Evolutionary conservation across 2,888 invertebrate genomes (phyloP), one percentile per base, ranked within the genome.

Genomic region (Bembecia ichneumoniformis): DNA sequence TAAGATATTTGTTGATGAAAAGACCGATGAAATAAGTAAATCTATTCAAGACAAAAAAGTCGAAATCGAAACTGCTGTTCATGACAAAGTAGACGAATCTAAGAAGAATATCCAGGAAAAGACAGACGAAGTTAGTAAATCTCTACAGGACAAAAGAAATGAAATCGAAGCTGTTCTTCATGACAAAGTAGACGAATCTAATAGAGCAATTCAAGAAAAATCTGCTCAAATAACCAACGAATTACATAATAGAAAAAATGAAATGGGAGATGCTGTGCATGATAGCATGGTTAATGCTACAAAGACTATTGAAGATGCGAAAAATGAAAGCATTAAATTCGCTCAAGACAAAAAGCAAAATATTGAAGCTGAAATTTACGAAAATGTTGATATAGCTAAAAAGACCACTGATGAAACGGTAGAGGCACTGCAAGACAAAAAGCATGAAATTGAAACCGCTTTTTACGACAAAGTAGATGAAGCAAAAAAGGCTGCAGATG

Each of bases 401-500:
- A 60, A 62, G 47, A 59, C 59, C 1, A 59, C 66, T 35, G 58
- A 63, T 45, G 65, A 68, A 56, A 60, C 59, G 1, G 64, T 66
- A 51, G 60, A 62, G 47, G 60, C 59, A 1, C 52, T 60, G 40
- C 51, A 52, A 7, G 53, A 54, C 43, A 61, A 58, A 49, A 54
- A 54, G 44, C 50, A 60, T 28, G 57, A 60, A 40, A 45, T 50
- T 3, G 53, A 46, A 44, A 51, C 51, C 44, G 52, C 55, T 15
- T 46, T 52, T 17, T 16, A 54, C 7, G 59, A 63, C 16, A 58
- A 60, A 17, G 60, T 62, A 50, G 58, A 60, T 47, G 51, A 58
- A 47, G 58, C 80, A 43, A 63, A 75, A 60, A 58, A 57, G 15
- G 64, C 59, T 45, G 63, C 65, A 9, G 71, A 63, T 11, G 83